Evolutionary conservation across 53 echinoderm and acorn worm genomes (phyloP).

Genomic region (Apostichopus leukothele): DNA sequence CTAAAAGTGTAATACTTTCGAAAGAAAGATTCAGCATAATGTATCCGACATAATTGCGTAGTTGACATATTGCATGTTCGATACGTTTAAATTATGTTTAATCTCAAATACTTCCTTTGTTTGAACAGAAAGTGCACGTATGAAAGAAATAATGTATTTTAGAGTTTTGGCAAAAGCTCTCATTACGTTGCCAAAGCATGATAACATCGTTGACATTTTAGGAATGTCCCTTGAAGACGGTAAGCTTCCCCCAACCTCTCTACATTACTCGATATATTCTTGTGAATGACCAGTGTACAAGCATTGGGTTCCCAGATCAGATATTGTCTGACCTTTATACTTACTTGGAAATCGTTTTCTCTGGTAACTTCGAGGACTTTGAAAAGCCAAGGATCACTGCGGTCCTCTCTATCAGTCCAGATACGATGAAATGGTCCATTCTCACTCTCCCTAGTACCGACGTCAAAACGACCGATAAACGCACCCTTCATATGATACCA

Average conservation of each 20-base stretch:
- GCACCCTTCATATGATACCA: constrained; percentile 90
- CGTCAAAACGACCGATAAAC: constrained; percentile 54
- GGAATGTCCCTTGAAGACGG: constrained; percentile 13
- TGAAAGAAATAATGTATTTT: not conserved
- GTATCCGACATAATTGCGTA: too few species aligned
- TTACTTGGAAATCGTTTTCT: constrained; percentile 39
- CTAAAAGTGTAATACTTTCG: too few species aligned
- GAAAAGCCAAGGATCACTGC: constrained; percentile 65
- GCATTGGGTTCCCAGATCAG: too few species aligned
- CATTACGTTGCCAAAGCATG: not conserved
- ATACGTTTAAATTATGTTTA: too few species aligned
- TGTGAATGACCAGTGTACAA: too few species aligned
- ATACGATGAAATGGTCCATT: constrained; percentile 52
- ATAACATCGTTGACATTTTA: not conserved
- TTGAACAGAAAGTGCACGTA: not conserved
- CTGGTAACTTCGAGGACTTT: constrained; percentile 50
- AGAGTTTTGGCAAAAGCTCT: not conserved
- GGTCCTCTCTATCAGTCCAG: constrained; percentile 52
- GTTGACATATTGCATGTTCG: too few species aligned
- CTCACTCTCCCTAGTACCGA: constrained; percentile 62
- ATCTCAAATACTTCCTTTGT: not conserved
- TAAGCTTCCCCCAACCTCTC: not conserved
- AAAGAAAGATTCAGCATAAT: too few species aligned
- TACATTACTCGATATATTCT: too few species aligned
- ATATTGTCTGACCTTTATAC: not conserved